Base-by-base conservation (phyloP, 2,113 vertebrate species). In the Colistium nudipinnis region DNA sequence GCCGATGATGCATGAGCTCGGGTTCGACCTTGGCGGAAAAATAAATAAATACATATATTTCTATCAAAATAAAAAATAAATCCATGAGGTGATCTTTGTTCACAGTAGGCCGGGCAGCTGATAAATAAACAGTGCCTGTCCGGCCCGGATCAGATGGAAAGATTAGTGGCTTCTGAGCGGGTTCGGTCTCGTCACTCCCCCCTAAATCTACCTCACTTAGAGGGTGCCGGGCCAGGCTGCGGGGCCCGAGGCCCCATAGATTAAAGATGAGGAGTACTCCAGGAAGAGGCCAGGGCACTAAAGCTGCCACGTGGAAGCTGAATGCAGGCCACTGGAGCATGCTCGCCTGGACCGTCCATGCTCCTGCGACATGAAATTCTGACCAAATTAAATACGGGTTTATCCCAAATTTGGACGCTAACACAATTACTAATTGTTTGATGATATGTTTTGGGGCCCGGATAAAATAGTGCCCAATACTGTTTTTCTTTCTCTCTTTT, bases 141-240 rank as follows among this genome's bases (percentile, higher is more conserved):
- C 79, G 83, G 85, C 84, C 84, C 56, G 66, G 78, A 82, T 84
- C 72, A 83, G 62, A 72, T 63, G 25, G 69, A 67, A 81, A 81
- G 87, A 90, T 88, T 84, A 87, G 72, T 68, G 76, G 60, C 77
- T 86, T 87, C 80, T 84, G 81, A 76, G 66, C 79, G 67, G 78
- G 69, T 87, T 74, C 51, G 51, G 67, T 69, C 67, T 65, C 41
- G 70, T 81, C 74, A 47, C 60, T 85, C 62, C 62, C 48, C 48
- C 39, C 60, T 78, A 84, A 87, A 86, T 84, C 70, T 80, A 62
- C 78, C 70, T 84, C 54, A 55, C 63, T 83, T 83, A 80, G 62
- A 70, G 57, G 31, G 54, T 59, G 64, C 81, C 52, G 70, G 76
- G 60, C n/a, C 70, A 3, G 62, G 52, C 72, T 60, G 65, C 63